Evolutionary conservation across 2,113 vertebrate species (phyloP).

Genomic region (Cricetomys ansorgei): DNA sequence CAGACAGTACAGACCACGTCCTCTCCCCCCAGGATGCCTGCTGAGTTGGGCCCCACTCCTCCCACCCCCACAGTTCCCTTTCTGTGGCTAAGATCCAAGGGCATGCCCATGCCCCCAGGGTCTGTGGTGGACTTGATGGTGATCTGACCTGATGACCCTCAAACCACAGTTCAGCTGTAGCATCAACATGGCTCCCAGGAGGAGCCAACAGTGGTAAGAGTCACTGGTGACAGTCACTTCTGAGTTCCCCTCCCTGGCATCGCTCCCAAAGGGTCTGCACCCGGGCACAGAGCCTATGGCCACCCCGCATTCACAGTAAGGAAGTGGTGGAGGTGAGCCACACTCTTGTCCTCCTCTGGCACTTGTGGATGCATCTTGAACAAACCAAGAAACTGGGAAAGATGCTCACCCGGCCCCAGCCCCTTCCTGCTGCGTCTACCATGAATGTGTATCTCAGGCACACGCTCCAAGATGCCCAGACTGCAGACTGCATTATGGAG

Average conservation of each 20-base stretch:
- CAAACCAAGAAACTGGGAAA: rapidly evolving
- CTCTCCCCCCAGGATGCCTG: background rate
- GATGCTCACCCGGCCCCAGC: rapidly evolving
- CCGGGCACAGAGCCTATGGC: rapidly evolving
- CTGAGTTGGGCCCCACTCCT: background rate
- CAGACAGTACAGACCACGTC: background rate
- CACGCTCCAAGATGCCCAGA: background rate
- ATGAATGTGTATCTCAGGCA: too few species aligned
- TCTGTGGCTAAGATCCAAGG: background rate
- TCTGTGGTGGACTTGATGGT: background rate
- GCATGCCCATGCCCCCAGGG: rapidly evolving
- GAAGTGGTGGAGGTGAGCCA: background rate
- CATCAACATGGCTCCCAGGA: background rate
- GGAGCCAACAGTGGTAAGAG: rapidly evolving
- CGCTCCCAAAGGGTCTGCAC: rapidly evolving
- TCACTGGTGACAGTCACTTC: background rate
- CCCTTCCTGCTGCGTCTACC: background rate
- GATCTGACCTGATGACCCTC: background rate
- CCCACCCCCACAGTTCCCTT: background rate
- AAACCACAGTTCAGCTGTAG: background rate
- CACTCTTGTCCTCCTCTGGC: background rate
- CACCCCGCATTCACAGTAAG: rapidly evolving
- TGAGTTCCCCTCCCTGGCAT: rapidly evolving
- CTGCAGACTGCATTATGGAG: too few species aligned
- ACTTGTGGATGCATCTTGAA: background rate